Percentiles rank a stretch among this genome's conserved stretches.
Evolutionary conservation across 2,797 vertebrate species (phyloP).

Genomic region (Leptoclinus maculatus): DNA sequence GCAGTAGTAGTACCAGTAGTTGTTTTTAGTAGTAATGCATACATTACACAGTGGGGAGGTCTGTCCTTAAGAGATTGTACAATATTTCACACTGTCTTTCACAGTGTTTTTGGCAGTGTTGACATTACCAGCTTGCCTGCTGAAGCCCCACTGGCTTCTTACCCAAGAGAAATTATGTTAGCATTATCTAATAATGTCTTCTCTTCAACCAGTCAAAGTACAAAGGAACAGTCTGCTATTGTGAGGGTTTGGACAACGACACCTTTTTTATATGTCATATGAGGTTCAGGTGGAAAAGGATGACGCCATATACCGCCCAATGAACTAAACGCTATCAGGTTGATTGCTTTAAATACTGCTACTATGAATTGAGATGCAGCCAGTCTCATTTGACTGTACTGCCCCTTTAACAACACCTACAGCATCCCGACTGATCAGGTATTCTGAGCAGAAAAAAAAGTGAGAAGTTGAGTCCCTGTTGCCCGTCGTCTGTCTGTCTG

Average conservation of each 20-base stretch:
- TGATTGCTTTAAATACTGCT: background rate
- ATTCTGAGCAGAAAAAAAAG: constrained; percentile 40
- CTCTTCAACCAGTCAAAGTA: constrained; percentile 26
- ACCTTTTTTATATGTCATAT: background rate
- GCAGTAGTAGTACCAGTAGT: background rate
- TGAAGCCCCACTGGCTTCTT: constrained; percentile 50
- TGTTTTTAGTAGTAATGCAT: background rate
- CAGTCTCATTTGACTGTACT: background rate
- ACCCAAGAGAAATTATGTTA: constrained; percentile 45
- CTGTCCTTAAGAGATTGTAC: background rate
- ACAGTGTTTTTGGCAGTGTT: constrained; percentile 35
- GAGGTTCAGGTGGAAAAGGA: background rate
- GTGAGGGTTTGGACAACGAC: constrained; percentile 25
- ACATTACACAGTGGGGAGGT: background rate
- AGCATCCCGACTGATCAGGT: constrained; percentile 19
- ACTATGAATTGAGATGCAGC: background rate
- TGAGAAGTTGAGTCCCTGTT: constrained; percentile 30
- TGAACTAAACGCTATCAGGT: background rate
- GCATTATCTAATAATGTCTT: constrained; percentile 33
- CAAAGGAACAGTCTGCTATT: constrained; percentile 19
- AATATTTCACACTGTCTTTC: background rate
- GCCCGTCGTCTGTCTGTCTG: constrained; percentile 18
- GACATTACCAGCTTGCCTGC: constrained; percentile 50
- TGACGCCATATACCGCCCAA: background rate
- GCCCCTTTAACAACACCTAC: constrained; percentile 8